These are phyloP conservation scores for Polypedilum vanderplanki DNA, from an alignment of 1,140 invertebrate species.

Conservation along the genomic window DNA sequence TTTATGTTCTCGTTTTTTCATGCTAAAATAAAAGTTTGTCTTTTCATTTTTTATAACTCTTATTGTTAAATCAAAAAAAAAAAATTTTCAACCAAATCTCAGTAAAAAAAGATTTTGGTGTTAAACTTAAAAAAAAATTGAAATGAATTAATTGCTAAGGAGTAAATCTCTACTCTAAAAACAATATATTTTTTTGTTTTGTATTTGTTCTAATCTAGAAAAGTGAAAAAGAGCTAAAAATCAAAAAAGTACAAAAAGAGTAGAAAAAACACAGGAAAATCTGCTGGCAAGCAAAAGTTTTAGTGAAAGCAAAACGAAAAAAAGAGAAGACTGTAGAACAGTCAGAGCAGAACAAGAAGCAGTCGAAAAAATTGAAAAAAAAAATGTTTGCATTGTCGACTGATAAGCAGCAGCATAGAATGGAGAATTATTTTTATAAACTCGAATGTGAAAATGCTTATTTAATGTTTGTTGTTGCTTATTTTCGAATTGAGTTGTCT, in stretches of 20 bases:
- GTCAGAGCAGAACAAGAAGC: neutral
- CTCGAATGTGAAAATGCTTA: constrained; percentile 25
- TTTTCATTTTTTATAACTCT: too few relatives aligned
- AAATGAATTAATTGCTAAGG: too few relatives aligned
- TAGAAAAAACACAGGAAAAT: neutral
- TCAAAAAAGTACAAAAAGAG: neutral
- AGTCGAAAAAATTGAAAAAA: neutral
- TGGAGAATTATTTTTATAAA: neutral
- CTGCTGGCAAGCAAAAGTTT: neutral
- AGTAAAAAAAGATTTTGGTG: too few relatives aligned
- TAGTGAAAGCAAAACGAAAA: neutral
- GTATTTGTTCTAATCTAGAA: neutral
- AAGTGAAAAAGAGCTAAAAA: too few relatives aligned
- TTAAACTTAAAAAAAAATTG: too few relatives aligned
- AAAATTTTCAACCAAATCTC: too few relatives aligned
- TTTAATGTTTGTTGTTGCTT: constrained; percentile 15
- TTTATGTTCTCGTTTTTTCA: too few relatives aligned
- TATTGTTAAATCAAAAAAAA: too few relatives aligned
- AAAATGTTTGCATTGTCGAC: constrained; percentile 18
- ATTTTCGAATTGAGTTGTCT: neutral
- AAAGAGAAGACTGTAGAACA: neutral
- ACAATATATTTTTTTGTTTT: too few relatives aligned
- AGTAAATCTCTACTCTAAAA: too few relatives aligned
- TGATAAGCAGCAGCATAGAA: neutral
- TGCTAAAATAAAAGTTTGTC: too few relatives aligned